Evolutionary conservation across 2,113 vertebrate species (phyloP), one percentile per base, ranked within the genome.

Genomic region (Lepisosteus osseus): DNA sequence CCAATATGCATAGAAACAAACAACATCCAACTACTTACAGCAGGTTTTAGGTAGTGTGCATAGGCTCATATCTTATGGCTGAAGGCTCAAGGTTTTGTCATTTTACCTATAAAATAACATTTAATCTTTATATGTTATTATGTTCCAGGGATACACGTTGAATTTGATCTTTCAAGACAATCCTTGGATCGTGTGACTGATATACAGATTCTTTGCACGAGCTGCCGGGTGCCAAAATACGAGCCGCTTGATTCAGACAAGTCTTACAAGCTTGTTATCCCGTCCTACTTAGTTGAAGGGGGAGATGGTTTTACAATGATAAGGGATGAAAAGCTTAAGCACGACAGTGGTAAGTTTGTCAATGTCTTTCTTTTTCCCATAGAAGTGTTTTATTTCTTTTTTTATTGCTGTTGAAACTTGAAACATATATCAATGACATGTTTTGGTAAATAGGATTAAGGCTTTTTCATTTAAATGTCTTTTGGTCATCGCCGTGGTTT

Each of bases 251-350:
- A 84, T 74, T 83, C 85, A 51, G 75, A 91, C 14, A 54, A 74
- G 57, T 69, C 82, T 0, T 99, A 99, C 67, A 94, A 86, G 0
- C 85, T 98, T 71, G 85, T 90, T 67, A 80, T 97, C 74, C 91
- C 94, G 0, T 92, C 82, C 71, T 99, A 92, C 62, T 68, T 98
- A 54, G 86, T 86, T 62, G 82, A 1, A 0, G 97, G 97, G 0
- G 97, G 97, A 54, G 97, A 99, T 44, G 91, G 90, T 0, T 99
- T 87, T 79, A 41, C 62, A 0, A 93, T 98, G 92, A 90, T 99
- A 69, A 87, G 77, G 69, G 65, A 93, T 0, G 88, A 93, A 77
- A 83, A 74, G 2, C 73, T 95, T 51, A 95, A 92, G 41, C 93
- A 97, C 61, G 88, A 87, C 75, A 95, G 92, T 61, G 97, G 97